Evolutionary conservation across 1,140 invertebrate genomes (phyloP).

Genomic region (Eueides isabella): DNA sequence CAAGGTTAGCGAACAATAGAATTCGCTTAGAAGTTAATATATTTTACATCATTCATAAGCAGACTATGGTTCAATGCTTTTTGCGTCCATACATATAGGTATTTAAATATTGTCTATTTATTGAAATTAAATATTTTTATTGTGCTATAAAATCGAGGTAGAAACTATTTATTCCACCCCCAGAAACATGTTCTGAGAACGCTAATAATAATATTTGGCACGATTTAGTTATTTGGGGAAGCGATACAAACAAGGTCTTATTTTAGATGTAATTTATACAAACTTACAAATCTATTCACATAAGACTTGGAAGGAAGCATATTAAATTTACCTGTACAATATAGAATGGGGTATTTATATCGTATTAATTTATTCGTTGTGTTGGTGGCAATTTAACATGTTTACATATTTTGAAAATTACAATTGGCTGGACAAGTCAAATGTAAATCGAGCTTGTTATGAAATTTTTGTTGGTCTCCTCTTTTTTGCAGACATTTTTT

Average conservation of each 20-base stretch:
- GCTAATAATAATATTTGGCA: constrained; percentile 35
- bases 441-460: not conserved
- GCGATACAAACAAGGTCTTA: constrained; percentile 1
- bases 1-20: constrained; percentile 57
- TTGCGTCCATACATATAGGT: not conserved
- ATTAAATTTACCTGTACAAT: constrained; percentile 16
- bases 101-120: not conserved
- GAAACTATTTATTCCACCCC: constrained; percentile 12
- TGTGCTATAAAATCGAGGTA: constrained; percentile 17
- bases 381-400: constrained; percentile 43
- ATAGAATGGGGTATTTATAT: constrained; percentile 35
- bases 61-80: constrained; percentile 21
- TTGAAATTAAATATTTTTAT: not conserved
- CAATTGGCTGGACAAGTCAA: not conserved
- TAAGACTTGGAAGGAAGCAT: constrained; percentile 19
- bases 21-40: constrained; percentile 40
- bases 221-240: constrained; percentile 28
- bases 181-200: constrained; percentile 13
- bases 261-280: not conserved
- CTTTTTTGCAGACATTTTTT: no score
- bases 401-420: not conserved
- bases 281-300: constrained; percentile 29
- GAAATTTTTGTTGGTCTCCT: not conserved
- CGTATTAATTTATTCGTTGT: constrained; percentile 36
- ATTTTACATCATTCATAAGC: constrained; percentile 33